phyloP scores from a whole-genome alignment of 2,113 vertebrate genomes.

The Brachypteracias leptosomus region DNA sequence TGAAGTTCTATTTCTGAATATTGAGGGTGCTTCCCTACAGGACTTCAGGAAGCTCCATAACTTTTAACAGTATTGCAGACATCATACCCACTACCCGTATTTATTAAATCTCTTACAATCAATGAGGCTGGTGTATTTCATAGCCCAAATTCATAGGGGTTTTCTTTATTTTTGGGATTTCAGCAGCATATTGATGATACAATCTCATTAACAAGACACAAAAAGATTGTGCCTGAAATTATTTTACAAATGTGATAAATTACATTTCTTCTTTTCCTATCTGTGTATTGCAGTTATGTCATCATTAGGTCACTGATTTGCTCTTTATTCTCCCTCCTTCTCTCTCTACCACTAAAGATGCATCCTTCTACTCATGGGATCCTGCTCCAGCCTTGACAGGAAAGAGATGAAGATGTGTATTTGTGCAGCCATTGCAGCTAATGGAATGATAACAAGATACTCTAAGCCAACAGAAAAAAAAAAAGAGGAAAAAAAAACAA shows the following conservation, averaged over 20 bases:
- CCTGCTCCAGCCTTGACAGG: background rate
- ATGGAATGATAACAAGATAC: background rate
- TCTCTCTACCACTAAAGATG: background rate
- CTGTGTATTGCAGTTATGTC: background rate
- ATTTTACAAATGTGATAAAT: background rate
- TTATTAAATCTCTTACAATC: background rate
- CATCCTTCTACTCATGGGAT: background rate
- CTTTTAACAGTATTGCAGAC: background rate
- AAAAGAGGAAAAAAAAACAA: background rate
- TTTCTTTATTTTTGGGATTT: background rate
- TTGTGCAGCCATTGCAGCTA: background rate
- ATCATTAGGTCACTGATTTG: background rate
- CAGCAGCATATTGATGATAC: background rate
- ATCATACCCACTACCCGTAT: background rate
- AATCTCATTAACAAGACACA: background rate
- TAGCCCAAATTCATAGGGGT: background rate
- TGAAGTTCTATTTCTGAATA: conserved; percentile 15
- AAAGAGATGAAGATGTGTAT: background rate
- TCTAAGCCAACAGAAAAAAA: background rate
- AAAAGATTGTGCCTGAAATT: background rate
- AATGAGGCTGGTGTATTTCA: background rate
- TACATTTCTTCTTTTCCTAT: background rate
- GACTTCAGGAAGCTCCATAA: background rate
- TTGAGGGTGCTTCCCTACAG: background rate
- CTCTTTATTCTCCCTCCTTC: background rate